Percentiles rank a stretch among this genome's conserved stretches.
Conservation (phyloP, 2,888 invertebrate species). For the Acrocera orbiculus region DNA sequence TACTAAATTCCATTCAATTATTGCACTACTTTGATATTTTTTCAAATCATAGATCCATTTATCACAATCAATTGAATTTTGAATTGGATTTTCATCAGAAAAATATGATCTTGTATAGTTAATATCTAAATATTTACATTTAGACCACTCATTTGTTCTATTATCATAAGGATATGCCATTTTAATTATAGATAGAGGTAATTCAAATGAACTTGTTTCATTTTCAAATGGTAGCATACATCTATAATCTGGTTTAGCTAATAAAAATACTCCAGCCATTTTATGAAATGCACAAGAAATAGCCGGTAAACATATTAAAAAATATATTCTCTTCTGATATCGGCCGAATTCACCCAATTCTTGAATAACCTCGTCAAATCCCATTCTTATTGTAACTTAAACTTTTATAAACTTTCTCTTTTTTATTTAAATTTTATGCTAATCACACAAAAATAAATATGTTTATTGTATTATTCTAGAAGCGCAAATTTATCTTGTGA, state of each 20-base stretch:
- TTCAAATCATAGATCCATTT: slow-evolving; percentile 42
- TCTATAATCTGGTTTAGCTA: slow-evolving; percentile 45
- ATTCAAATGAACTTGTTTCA: slow-evolving; percentile 23
- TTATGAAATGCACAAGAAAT: slow-evolving; percentile 58
- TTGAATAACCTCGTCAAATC: slow-evolving; percentile 50
- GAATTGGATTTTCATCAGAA: slow-evolving; percentile 19
- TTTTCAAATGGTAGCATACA: slow-evolving; percentile 42
- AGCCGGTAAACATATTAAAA: slow-evolving; percentile 49
- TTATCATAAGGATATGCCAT: slow-evolving; percentile 37
- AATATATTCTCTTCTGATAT: slow-evolving; percentile 49
- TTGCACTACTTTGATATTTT: slow-evolving; percentile 41
- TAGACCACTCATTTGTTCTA: slow-evolving; percentile 31
- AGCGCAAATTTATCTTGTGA: too few relatives aligned
- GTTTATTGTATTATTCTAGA: too few relatives aligned
- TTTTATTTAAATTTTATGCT: too few relatives aligned
- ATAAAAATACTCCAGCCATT: slow-evolving; percentile 49
- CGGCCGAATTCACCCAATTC: slow-evolving; percentile 52
- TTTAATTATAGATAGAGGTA: slow-evolving; percentile 29
- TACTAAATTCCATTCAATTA: slow-evolving; percentile 52
- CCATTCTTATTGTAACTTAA: slow-evolving; percentile 41
- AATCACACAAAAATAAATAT: too few relatives aligned
- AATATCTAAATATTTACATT: slow-evolving; percentile 35
- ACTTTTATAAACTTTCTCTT: too few relatives aligned
- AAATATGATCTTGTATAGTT: slow-evolving; percentile 26
- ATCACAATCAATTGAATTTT: slow-evolving; percentile 31